phyloP scores from a whole-genome alignment of 2,113 vertebrate genomes.

The Platanista minor region DNA sequence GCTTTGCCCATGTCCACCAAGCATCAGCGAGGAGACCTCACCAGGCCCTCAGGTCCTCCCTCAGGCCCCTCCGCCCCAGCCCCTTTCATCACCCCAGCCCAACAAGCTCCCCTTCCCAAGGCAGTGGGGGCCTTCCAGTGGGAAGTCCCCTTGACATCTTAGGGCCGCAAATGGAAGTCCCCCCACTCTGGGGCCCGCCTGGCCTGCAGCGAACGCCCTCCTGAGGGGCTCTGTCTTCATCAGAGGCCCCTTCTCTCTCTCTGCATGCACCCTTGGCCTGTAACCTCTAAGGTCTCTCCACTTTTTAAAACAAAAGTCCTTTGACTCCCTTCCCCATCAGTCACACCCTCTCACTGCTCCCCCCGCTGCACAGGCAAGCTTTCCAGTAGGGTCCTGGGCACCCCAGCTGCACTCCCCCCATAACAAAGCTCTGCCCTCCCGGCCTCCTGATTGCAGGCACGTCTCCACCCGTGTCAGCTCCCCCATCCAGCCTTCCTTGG shows the following conservation, averaged over 20 bases:
- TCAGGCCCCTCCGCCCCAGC: background rate
- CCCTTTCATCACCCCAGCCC: background rate
- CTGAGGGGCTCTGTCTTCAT: background rate
- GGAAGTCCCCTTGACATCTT: background rate
- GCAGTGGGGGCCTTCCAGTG: rapidly evolving
- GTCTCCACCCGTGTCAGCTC: rapidly evolving
- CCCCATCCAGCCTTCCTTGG: background rate
- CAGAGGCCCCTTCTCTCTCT: background rate
- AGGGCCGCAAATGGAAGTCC: background rate
- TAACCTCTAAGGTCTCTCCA: background rate
- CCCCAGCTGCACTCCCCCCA: background rate
- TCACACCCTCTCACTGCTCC: too few relatives aligned
- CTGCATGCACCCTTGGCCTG: background rate
- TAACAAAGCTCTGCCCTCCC: background rate
- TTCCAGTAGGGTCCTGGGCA: background rate
- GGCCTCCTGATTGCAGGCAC: background rate
- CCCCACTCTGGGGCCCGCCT: background rate
- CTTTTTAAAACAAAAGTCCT: too few relatives aligned
- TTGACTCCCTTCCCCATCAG: background rate
- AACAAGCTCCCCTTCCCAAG: background rate
- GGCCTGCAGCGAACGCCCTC: too few relatives aligned
- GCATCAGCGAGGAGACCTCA: background rate
- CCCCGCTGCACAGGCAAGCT: background rate
- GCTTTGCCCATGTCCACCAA: background rate
- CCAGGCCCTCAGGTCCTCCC: background rate